Percentiles rank a stretch among this genome's conserved stretches.
These are phyloP conservation scores for Limanda limanda DNA, from an alignment of 2,113 vertebrate genomes.

Conservation along the genomic window DNA sequence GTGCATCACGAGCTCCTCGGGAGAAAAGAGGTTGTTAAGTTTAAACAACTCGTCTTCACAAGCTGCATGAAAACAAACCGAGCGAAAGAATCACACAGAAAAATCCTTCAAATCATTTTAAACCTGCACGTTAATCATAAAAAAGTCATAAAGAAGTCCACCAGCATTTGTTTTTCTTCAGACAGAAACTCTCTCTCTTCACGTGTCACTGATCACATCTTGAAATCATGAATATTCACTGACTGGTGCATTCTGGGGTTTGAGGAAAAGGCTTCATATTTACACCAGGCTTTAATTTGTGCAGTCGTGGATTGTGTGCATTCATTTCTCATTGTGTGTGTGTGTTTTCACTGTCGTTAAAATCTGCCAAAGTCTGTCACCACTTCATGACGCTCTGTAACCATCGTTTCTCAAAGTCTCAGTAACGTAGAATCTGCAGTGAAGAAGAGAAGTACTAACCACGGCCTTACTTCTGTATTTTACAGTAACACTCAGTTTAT, in stretches of 20 bases:
- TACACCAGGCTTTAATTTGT: slow-evolving; percentile 18
- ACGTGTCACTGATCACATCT: background rate
- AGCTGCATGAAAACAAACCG: too few species aligned
- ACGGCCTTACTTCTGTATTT: slow-evolving; percentile 8
- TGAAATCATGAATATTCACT: background rate
- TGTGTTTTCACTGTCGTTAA: background rate
- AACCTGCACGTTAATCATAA: too few species aligned
- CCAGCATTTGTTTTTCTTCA: too few species aligned
- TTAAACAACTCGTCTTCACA: too few species aligned
- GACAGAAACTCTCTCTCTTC: too few species aligned
- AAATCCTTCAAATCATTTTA: too few species aligned
- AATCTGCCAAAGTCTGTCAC: slow-evolving; percentile 32
- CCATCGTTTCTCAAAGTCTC: slow-evolving; percentile 13
- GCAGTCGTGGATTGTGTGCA: background rate
- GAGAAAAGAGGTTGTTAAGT: too few species aligned
- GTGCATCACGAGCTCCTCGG: too few species aligned
- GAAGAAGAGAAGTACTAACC: background rate
- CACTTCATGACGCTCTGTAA: slow-evolving; percentile 9
- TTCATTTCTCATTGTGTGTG: background rate
- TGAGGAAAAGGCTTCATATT: slow-evolving; percentile 14
- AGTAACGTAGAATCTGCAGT: slow-evolving; percentile 18
- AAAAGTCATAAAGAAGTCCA: too few species aligned
- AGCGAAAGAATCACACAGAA: too few species aligned
- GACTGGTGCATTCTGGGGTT: slow-evolving; percentile 26
- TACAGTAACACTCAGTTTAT: slow-evolving; percentile 4